A percentile compares a stretch with the other conserved stretches of the same genome.
phyloP scores from a whole-genome alignment of 2,888 invertebrate species.

The Patella depressa region DNA sequence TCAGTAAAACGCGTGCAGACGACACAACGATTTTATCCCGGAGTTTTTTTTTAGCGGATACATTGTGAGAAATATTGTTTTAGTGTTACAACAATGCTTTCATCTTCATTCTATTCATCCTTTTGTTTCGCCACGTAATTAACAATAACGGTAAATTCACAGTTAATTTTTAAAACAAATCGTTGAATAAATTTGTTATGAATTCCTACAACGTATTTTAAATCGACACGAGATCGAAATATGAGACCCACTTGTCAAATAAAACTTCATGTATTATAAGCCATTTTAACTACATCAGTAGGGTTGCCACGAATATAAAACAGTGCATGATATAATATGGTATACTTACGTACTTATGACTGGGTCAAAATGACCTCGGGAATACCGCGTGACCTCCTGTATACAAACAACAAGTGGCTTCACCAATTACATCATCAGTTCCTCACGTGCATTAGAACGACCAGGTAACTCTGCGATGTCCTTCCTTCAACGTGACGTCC shows the following conservation, averaged over 20 bases:
- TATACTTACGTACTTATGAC: slow-evolving; percentile 3
- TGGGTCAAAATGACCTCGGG: background rate
- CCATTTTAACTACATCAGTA: too few relatives aligned
- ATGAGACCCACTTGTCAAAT: too few relatives aligned
- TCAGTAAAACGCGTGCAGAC: slow-evolving; percentile 2
- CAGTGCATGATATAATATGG: background rate
- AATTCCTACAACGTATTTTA: too few relatives aligned
- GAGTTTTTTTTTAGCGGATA: background rate
- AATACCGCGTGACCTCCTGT: background rate
- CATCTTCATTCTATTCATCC: too few relatives aligned
- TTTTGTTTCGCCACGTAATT: too few relatives aligned
- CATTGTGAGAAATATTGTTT: background rate
- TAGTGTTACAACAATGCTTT: background rate
- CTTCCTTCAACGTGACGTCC: background rate
- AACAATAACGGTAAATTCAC: too few relatives aligned
- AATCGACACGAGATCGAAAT: too few relatives aligned
- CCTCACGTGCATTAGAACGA: slow-evolving; percentile 1
- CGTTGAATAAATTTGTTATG: too few relatives aligned
- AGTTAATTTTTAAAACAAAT: too few relatives aligned
- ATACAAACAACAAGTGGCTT: slow-evolving; percentile 8
- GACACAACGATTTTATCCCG: background rate
- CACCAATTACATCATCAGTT: background rate
- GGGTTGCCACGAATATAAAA: too few relatives aligned
- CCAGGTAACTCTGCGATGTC: background rate
- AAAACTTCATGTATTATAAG: too few relatives aligned